Base-by-base conservation (phyloP, 1,140 invertebrate species). In the Drosophila pandora region DNA sequence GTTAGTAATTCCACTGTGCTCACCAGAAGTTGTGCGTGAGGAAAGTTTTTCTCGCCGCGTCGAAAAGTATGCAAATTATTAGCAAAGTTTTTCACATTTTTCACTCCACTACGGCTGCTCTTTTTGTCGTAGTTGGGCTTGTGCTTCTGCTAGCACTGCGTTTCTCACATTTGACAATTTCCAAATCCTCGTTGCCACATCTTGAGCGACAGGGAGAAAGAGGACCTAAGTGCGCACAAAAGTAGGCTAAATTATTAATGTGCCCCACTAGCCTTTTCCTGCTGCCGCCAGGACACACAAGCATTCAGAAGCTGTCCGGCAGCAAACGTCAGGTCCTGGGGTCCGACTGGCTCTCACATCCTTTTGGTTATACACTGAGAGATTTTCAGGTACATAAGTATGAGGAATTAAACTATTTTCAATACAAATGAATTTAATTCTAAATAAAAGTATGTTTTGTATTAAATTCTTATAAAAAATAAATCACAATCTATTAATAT, bases 1-100 rank as follows among this genome's bases (percentile, higher is more conserved):
- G 13, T 17, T 43, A 5, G 17, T 17, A 21, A 7, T 43, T 9
- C 43, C 43, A 55, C 39, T 34, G 57, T 79, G 30, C 52, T 1
- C 13, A 45, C 21, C 54, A 10, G 41, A 39, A 52, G 25, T 50
- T 49, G 65, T 84, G 76, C 79, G 80, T 83, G 71, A 25, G 17
- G 28, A 45, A 76, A 78, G 82, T 58, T 85, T 87, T 76, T 63
- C 49, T 37, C 49, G 37, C 7, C 50, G 78, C 79, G 74, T 80
- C 70, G 64, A 87, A 87, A 87, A 88, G 78, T 79, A 87, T 88
- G 82, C 79, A 87, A 87, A 87, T 87, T 87, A 87, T 87, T 82
- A 88, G 75, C 39, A 87, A 82, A 87, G 82, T 88, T 87, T 76
- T 64, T 63, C 77, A 49, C 82, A 87, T 87, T 87, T 85, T 75